Evolutionary conservation across 2,888 invertebrate species (phyloP), one percentile per base, ranked within the genome.

Genomic region (Rotaria magnacalcarata): DNA sequence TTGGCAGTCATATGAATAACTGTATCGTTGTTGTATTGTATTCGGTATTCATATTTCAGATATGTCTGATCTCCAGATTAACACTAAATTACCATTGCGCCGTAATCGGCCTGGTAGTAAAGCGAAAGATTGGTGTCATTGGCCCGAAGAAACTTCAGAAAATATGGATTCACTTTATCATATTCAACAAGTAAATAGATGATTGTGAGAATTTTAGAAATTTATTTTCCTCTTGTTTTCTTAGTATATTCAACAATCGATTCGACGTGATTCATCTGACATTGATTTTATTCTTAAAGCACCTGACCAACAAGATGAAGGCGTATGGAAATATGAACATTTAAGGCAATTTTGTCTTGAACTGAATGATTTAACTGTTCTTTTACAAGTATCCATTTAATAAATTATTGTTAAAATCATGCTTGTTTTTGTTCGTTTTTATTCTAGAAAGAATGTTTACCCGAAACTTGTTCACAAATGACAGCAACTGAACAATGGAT

Each of bases 401-500:
- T 50, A 14, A 50, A 1, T 50, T 50, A 11, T 14, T 50, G 14
- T 50, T 50, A 1, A 11, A 14, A 50, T 50, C 50, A 50, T 11
- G 50, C 50, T 50, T 11, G 8, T 11, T 50, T 8, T 11, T 50
- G 14, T 11, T 50, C 50, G 14, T 50, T 50, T 50, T 50, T 4
- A 50, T 6, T 80, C 21, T 89, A 93, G 92, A 94, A 94, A 88
- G 97, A 98, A 91, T 99, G 99, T 91, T 95, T 96, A 90, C 97
- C 98, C 67, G 95, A 96, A 89, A 96, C 95, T 43, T 99, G 99
- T 91, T 96, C 95, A 87, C 98, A 99, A 92, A 99, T 99, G 99
- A 99, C 98, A 84, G 99, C 99, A 54, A 99, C 99, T 52, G 98
- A 99, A 92, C 98, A 99, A 90, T 99, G 99, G 99, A 99, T 99